A percentile compares a stretch with the other conserved stretches of the same genome.
Evolutionary conservation across 2,113 vertebrate species (phyloP).

Genomic region (Turnix velox): DNA sequence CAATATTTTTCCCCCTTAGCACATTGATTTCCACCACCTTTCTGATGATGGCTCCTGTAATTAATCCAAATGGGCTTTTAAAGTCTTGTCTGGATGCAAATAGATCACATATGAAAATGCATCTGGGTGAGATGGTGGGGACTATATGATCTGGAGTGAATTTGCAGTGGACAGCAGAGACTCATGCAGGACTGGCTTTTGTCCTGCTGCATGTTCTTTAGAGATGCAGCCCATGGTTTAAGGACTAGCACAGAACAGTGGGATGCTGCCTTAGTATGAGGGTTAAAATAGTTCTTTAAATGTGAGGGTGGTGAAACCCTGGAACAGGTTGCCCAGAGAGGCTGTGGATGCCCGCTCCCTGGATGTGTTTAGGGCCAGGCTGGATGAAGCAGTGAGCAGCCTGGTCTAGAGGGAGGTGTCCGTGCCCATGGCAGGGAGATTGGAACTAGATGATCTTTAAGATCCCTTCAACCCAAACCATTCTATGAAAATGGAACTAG

Average conservation of each 20-base stretch:
- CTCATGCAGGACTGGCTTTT: background rate
- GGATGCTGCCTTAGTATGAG: background rate
- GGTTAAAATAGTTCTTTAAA: no score
- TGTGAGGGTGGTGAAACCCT: no score
- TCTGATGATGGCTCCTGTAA: background rate
- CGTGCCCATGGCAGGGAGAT: no score
- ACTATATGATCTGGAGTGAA: background rate
- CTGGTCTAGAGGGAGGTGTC: no score
- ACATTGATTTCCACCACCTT: slow-evolving; percentile 18
- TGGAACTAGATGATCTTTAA: no score
- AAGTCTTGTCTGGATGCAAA: background rate
- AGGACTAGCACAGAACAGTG: background rate
- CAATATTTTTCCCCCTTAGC: background rate
- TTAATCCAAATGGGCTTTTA: background rate
- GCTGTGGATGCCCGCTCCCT: no score
- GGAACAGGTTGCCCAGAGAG: no score
- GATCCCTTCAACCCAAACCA: no score
- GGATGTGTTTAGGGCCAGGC: no score
- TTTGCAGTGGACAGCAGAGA: background rate
- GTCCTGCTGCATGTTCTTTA: background rate
- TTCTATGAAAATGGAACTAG: background rate
- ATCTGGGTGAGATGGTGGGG: background rate
- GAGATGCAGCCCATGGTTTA: background rate
- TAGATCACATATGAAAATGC: background rate
- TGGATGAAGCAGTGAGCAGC: no score